Conservation (phyloP, 2,888 invertebrate genomes). For the Sycophila texana region DNA sequence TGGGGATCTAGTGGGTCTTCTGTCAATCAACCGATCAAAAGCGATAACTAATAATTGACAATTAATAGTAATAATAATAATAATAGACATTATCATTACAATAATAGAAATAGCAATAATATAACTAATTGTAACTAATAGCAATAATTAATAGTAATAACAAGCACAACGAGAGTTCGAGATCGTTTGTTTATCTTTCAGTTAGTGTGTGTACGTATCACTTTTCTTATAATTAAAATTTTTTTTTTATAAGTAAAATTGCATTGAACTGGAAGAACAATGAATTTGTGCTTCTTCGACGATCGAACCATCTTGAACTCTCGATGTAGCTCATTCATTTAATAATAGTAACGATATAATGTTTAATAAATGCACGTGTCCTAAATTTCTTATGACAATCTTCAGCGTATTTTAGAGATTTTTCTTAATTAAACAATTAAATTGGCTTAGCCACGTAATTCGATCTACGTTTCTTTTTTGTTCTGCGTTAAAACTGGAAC, state of each 20-base stretch:
- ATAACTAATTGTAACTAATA: conserved; percentile 67
- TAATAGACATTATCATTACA: conserved; percentile 59
- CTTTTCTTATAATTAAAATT: conserved; percentile 33
- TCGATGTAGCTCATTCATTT: conserved; percentile 43
- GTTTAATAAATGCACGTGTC: conserved; percentile 73
- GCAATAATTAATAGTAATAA: conserved; percentile 65
- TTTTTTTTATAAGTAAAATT: conserved; percentile 36
- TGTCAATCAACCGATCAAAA: conserved; percentile 55
- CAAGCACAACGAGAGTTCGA: conserved; percentile 58
- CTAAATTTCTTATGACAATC: conserved; percentile 72
- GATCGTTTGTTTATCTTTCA: conserved; percentile 32
- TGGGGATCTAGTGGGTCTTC: conserved; percentile 45
- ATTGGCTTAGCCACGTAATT: conserved; percentile 11
- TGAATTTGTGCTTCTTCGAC: conserved; percentile 30
- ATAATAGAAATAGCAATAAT: conserved; percentile 61
- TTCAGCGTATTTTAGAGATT: conserved; percentile 73
- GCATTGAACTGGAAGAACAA: conserved; percentile 42
- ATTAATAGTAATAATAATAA: conserved; percentile 60
- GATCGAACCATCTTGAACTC: conserved; percentile 49
- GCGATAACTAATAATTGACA: conserved; percentile 58
- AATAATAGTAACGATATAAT: conserved; percentile 60
- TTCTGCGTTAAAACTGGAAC: conserved; percentile 47
- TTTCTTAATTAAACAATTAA: conserved; percentile 32
- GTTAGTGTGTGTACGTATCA: conserved; percentile 15
- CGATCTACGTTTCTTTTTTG: conserved; percentile 29